phyloP scores from a whole-genome alignment of 2,888 invertebrate genomes.

The Pristionchus japonicus region DNA sequence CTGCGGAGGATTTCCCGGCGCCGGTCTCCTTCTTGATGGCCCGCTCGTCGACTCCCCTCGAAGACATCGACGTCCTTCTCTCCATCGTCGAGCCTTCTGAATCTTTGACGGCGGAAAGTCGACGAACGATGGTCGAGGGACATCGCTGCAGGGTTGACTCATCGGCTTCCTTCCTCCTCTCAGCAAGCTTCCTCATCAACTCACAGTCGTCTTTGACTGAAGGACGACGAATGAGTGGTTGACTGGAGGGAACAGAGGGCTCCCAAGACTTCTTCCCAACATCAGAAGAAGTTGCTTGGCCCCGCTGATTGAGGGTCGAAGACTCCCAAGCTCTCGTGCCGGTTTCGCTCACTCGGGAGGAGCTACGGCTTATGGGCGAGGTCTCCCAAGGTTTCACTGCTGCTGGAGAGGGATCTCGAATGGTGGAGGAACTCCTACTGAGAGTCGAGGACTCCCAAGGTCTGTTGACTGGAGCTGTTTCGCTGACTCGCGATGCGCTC shows the following conservation, averaged over 20 bases:
- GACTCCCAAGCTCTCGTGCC: not conserved
- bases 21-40: slow-evolving; percentile 16
- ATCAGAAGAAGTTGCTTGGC: not conserved
- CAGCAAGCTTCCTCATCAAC: not conserved
- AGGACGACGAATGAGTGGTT: not conserved
- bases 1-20: not conserved
- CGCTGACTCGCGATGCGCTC: not conserved
- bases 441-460: not conserved
- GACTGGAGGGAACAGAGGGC: not conserved
- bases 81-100: not conserved
- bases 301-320: not conserved
- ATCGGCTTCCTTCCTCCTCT: not conserved
- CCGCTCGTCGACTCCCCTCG: slow-evolving; percentile 21
- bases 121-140: not conserved
- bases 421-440: not conserved
- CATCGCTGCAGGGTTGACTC: not conserved
- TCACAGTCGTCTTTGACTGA: not conserved
- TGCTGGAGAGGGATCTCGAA: not conserved
- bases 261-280: not conserved
- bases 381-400: not conserved
- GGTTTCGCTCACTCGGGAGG: not conserved
- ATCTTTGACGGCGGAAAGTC: not conserved
- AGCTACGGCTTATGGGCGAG: not conserved
- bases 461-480: not conserved
- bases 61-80: not conserved